These are phyloP conservation scores for Horisme vitalbata DNA, from an alignment of 2,888 invertebrate genomes.

Conservation along the genomic window DNA sequence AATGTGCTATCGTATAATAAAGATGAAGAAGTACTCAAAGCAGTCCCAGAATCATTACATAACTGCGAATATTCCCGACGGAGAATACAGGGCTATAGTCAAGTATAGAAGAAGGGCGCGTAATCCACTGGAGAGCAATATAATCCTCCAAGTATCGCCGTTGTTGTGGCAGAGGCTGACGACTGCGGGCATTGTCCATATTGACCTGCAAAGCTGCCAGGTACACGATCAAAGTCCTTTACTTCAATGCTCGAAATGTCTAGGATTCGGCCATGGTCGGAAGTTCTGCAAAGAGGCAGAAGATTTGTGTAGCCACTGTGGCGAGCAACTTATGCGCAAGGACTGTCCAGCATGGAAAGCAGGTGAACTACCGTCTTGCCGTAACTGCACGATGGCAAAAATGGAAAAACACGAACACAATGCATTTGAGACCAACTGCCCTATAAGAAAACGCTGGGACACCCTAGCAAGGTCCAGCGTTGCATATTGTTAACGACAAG, in stretches of 20 bases:
- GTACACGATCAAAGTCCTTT: background rate
- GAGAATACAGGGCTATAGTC: too few species aligned
- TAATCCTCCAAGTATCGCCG: constrained; percentile 4
- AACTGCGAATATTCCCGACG: background rate
- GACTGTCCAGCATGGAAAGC: constrained; percentile 1
- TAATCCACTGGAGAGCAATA: background rate
- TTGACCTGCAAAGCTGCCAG: too few species aligned
- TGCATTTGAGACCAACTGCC: too few species aligned
- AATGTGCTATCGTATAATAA: background rate
- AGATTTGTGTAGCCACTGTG: background rate
- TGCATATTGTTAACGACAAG: too few species aligned
- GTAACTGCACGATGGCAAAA: background rate
- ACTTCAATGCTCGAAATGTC: constrained; percentile 1
- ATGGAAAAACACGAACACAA: background rate
- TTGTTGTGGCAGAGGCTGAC: background rate
- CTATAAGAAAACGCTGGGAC: too few species aligned
- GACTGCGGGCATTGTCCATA: too few species aligned
- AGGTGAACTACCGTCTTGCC: background rate
- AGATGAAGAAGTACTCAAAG: constrained; percentile 1
- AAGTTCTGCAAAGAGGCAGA: constrained; percentile 2
- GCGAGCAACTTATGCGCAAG: background rate
- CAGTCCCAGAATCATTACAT: constrained; percentile 6
- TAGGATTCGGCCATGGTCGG: constrained; percentile 10
- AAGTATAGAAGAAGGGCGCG: background rate
- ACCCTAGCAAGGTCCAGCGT: too few species aligned